These are phyloP conservation scores for Pagetopsis macropterus DNA, from an alignment of 2,797 vertebrate genomes.

Conservation along the genomic window DNA sequence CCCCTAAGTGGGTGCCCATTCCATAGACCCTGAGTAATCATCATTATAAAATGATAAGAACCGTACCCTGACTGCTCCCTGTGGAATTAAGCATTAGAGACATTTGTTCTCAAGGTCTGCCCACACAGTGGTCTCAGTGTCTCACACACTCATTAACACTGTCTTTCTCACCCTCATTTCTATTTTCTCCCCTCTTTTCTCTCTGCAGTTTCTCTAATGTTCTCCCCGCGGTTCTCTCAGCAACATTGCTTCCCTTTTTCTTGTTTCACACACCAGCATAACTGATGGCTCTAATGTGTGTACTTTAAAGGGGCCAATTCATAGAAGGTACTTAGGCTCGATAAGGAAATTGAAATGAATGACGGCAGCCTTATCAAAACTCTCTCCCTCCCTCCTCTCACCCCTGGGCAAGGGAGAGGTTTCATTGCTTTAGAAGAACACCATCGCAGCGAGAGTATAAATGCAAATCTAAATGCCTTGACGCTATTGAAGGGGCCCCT, in stretches of 20 bases:
- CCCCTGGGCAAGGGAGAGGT: conserved; percentile 68
- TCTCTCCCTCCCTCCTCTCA: conserved; percentile 45
- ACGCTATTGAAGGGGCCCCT: conserved; percentile 67
- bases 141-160: conserved; percentile 63
- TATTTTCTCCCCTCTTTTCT: conserved; percentile 44
- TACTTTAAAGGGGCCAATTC: conserved; percentile 82
- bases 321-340: conserved; percentile 78
- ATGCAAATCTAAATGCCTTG: conserved; percentile 78
- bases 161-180: conserved; percentile 43
- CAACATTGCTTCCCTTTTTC: conserved; percentile 49
- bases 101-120: conserved; percentile 66
- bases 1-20: conserved; percentile 66
- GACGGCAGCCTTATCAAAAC: conserved; percentile 77
- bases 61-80: conserved; percentile 68
- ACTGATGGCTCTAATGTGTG: conserved; percentile 84
- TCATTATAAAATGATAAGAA: conserved; percentile 81
- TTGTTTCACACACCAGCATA: conserved; percentile 75
- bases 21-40: conserved; percentile 73
- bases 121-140: conserved; percentile 64
- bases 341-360: conserved; percentile 82
- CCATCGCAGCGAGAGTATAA: conserved; percentile 75
- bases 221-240: conserved; percentile 55
- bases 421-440: conserved; percentile 69
- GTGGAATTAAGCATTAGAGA: conserved; percentile 74
- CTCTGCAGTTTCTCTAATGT: conserved; percentile 58